phyloP scores from a whole-genome alignment of 2,113 vertebrate genomes.

The Vulpes vulpes region DNA sequence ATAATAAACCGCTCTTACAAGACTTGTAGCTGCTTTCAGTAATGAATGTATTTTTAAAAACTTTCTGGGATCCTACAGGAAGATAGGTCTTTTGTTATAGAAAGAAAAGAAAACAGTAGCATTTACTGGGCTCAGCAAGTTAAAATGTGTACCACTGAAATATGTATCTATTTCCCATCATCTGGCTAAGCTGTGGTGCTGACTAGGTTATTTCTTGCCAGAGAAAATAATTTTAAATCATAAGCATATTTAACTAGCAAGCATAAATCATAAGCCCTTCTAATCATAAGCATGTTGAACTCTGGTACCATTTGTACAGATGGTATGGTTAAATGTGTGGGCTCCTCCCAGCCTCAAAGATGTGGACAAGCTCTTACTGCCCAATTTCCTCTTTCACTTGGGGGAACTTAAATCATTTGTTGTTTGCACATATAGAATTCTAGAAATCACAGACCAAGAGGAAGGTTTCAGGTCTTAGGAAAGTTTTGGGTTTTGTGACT shows the following conservation, averaged over 20 bases:
- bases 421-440: constrained; percentile 32
- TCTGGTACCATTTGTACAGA: constrained; percentile 70
- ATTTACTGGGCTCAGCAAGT: constrained; percentile 71
- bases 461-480: constrained; percentile 25
- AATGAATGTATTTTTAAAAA: constrained; percentile 21
- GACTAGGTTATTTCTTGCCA: constrained; percentile 78
- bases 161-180: constrained; percentile 71
- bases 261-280: constrained; percentile 79
- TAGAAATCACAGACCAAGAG: not conserved
- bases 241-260: constrained; percentile 78
- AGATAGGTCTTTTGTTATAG: constrained; percentile 64
- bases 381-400: constrained; percentile 58
- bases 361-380: constrained; percentile 55
- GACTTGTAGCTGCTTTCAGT: constrained; percentile 33
- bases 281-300: constrained; percentile 69
- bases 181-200: constrained; percentile 64
- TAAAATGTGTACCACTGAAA: constrained; percentile 71
- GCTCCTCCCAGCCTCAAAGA: constrained; percentile 41
- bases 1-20: not conserved
- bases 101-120: constrained; percentile 77
- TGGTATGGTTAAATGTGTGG: constrained; percentile 9
- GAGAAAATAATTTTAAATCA: constrained; percentile 82
- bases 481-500: not conserved
- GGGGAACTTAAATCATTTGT: constrained; percentile 68
- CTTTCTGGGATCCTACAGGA: constrained; percentile 24